phyloP scores from a whole-genome alignment of 2,113 vertebrate genomes.

The Microcebus jonahi region DNA sequence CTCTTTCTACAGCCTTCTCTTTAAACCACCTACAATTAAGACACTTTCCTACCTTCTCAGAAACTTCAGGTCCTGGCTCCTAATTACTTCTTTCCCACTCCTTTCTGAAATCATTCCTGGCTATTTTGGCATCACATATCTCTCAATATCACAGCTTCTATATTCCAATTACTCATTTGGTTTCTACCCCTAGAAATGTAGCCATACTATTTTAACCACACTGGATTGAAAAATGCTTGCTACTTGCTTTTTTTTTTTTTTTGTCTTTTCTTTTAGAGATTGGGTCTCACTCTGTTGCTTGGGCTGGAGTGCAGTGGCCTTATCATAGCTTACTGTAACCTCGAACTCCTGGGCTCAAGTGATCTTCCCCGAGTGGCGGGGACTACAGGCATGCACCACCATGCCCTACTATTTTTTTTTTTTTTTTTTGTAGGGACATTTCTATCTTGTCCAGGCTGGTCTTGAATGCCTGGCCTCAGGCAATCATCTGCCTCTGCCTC shows the following conservation, averaged over 20 bases:
- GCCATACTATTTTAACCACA: not conserved
- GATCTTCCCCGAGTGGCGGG: no score
- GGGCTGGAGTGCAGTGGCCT: no score
- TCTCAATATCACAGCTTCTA: not conserved
- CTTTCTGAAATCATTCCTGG: not conserved
- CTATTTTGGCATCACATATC: not conserved
- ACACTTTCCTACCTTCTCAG: not conserved
- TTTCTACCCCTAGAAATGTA: not conserved
- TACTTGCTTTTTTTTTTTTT: not conserved
- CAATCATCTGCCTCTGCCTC: not conserved
- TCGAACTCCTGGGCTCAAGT: no score
- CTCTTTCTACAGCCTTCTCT: not conserved
- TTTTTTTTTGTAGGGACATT: not conserved
- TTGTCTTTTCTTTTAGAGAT: not conserved
- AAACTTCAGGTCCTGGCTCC: not conserved
- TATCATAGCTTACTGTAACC: no score
- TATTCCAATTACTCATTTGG: not conserved
- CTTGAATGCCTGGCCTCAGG: not conserved
- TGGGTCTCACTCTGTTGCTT: no score
- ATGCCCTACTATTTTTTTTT: not conserved
- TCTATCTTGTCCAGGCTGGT: not conserved
- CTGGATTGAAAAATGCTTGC: not conserved
- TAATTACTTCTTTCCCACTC: not conserved
- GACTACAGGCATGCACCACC: no score
- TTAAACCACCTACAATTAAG: not conserved